phyloP scores from a whole-genome alignment of 2,888 invertebrate genomes.

The Amblyjoppa fuscipennis region DNA sequence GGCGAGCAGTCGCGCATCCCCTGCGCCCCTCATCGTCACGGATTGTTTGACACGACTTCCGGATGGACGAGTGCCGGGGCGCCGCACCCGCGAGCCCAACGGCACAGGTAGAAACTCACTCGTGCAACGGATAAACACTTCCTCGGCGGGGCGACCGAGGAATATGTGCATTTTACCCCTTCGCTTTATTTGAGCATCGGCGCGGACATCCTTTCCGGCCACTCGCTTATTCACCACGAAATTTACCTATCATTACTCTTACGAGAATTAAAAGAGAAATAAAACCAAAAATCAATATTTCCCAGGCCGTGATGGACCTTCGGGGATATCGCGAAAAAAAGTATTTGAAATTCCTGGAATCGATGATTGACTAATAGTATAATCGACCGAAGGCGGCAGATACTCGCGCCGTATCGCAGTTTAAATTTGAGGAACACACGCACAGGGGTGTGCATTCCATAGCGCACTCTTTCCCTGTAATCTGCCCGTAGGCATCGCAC shows the following conservation, averaged over 20 bases:
- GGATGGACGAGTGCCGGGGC: constrained; percentile 59
- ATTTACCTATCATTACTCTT: not conserved
- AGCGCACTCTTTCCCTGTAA: constrained; percentile 35
- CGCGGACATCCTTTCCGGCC: constrained; percentile 61
- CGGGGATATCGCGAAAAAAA: not conserved
- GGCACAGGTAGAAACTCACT: constrained; percentile 40
- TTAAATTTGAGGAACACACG: constrained; percentile 5
- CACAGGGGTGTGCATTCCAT: not conserved
- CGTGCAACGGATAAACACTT: constrained; percentile 64
- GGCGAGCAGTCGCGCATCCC: constrained; percentile 72
- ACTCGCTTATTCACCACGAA: constrained; percentile 13
- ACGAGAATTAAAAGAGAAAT: not conserved
- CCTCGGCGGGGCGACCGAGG: constrained; percentile 29
- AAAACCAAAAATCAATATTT: not conserved
- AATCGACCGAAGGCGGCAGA: constrained; percentile 6
- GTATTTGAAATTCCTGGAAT: not conserved
- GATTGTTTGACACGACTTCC: constrained; percentile 75
- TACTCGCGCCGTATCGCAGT: not conserved
- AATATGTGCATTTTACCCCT: constrained; percentile 6
- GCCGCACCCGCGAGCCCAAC: constrained; percentile 41
- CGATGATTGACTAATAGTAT: not conserved
- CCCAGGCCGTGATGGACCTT: not conserved
- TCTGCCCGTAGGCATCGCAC: constrained; percentile 27
- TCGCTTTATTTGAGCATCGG: constrained; percentile 41
- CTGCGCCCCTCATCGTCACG: constrained; percentile 72